These are phyloP conservation scores for Phyto melanocephala DNA, from an alignment of 2,888 invertebrate genomes.

Conservation along the genomic window DNA sequence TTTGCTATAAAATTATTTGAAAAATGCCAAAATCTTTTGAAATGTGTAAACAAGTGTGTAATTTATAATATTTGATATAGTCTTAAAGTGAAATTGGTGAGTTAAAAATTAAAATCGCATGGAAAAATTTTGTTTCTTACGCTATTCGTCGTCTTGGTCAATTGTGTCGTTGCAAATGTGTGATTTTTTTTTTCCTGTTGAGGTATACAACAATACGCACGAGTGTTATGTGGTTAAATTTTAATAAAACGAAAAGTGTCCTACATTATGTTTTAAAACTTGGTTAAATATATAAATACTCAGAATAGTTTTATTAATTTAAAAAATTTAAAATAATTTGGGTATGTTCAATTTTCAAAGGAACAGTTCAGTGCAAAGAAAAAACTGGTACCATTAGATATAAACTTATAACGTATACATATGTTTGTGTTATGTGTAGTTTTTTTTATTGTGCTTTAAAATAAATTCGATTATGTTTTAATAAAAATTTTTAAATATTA, in stretches of 20 bases:
- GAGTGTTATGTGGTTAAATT: constrained; percentile 39
- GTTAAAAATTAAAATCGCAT: constrained; percentile 32
- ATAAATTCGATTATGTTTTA: not conserved
- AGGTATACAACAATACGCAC: constrained; percentile 47
- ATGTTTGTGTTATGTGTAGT: not conserved
- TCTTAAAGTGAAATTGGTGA: constrained; percentile 54
- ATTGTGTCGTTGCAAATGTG: constrained; percentile 52
- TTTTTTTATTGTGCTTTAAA: not conserved
- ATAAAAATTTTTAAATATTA: not conserved
- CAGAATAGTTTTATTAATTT: too few relatives aligned
- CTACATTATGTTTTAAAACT: too few relatives aligned
- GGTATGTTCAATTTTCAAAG: too few relatives aligned
- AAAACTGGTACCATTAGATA: not conserved
- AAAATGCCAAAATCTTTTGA: constrained; percentile 33
- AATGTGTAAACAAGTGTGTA: constrained; percentile 42
- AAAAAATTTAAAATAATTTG: too few relatives aligned
- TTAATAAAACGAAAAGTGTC: not conserved
- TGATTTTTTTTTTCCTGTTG: constrained; percentile 45
- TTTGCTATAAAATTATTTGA: constrained; percentile 14
- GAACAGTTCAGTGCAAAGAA: constrained; percentile 13
- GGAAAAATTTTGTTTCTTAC: constrained; percentile 32
- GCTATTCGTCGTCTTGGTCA: constrained; percentile 15
- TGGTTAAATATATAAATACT: too few relatives aligned
- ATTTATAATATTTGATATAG: constrained; percentile 19
- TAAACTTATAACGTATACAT: not conserved